Evolutionary conservation across 1,140 invertebrate genomes (phyloP).

Genomic region (Drosophila malerkotliana): DNA sequence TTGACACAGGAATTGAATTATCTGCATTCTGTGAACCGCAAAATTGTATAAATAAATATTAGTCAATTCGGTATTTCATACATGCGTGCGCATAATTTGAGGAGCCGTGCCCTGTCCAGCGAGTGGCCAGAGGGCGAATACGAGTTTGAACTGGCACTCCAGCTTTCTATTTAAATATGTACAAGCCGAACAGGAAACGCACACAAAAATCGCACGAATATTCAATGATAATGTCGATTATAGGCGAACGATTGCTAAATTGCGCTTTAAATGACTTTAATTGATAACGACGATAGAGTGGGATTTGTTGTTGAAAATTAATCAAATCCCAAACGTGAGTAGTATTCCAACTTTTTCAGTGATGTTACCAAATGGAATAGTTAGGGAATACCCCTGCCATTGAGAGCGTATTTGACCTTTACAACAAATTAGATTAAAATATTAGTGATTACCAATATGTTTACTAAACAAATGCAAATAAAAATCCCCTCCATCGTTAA

Average conservation of each 20-base stretch:
- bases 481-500: background rate
- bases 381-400: no score
- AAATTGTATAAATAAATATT: slow-evolving; percentile 78
- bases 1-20: slow-evolving; percentile 69
- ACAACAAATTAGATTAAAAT: background rate
- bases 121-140: slow-evolving; percentile 6
- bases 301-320: background rate
- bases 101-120: slow-evolving; percentile 7
- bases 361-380: background rate
- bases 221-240: slow-evolving; percentile 14
- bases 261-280: slow-evolving; percentile 41
- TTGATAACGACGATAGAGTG: slow-evolving; percentile 9
- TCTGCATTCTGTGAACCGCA: slow-evolving; percentile 65
- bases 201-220: slow-evolving; percentile 11
- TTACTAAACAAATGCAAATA: no score
- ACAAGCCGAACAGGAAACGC: slow-evolving; percentile 19
- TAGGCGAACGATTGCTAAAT: slow-evolving; percentile 23
- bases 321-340: background rate
- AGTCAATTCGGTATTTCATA: slow-evolving; percentile 64
- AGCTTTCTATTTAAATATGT: slow-evolving; percentile 15
- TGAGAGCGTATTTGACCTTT: background rate
- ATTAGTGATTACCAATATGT: no score
- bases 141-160: slow-evolving; percentile 3
- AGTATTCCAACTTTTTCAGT: no score
- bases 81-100: slow-evolving; percentile 59